Conservation (phyloP, 2,888 invertebrate genomes). For the Pollenia labialis region DNA sequence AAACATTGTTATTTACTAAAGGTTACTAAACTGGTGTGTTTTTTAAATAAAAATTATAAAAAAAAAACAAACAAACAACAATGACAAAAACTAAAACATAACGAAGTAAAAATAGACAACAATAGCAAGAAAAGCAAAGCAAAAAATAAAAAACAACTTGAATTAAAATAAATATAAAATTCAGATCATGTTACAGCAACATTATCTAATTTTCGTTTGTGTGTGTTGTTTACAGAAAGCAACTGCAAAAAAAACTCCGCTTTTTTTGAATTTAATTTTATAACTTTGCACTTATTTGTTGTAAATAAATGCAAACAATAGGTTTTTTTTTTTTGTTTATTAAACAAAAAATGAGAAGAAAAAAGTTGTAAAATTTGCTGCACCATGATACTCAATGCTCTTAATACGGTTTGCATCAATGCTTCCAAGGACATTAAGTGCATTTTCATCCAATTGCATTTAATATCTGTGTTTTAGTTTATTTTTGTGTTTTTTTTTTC, state of each 20-base stretch:
- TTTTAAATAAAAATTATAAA: conserved; percentile 7
- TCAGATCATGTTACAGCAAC: conserved; percentile 73
- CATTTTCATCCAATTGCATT: conserved; percentile 66
- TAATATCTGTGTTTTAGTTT: conserved; percentile 43
- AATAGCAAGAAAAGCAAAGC: background rate
- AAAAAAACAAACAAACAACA: conserved; percentile 25
- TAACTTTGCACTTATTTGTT: conserved; percentile 13
- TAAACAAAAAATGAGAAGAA: conserved; percentile 14
- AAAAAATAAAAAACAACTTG: conserved; percentile 23
- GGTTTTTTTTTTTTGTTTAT: conserved; percentile 47
- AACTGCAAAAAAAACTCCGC: conserved; percentile 23
- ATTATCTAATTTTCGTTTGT: conserved; percentile 67
- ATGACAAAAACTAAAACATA: conserved; percentile 29
- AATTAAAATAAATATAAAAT: conserved; percentile 72
- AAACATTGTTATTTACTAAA: conserved; percentile 52
- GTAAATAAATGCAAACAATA: conserved; percentile 64
- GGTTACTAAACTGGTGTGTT: conserved; percentile 62
- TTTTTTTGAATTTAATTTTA: conserved; percentile 42
- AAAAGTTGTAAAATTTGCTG: conserved; percentile 3
- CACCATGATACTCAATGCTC: conserved; percentile 33
- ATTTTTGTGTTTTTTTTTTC: conserved; percentile 28
- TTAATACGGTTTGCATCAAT: conserved; percentile 58
- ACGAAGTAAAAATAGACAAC: background rate
- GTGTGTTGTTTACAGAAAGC: conserved; percentile 35
- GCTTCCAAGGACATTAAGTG: conserved; percentile 70